Evolutionary conservation across 2,888 invertebrate genomes (phyloP), one percentile per base, ranked within the genome.

Genomic region (Hofmannophila pseudospretella): DNA sequence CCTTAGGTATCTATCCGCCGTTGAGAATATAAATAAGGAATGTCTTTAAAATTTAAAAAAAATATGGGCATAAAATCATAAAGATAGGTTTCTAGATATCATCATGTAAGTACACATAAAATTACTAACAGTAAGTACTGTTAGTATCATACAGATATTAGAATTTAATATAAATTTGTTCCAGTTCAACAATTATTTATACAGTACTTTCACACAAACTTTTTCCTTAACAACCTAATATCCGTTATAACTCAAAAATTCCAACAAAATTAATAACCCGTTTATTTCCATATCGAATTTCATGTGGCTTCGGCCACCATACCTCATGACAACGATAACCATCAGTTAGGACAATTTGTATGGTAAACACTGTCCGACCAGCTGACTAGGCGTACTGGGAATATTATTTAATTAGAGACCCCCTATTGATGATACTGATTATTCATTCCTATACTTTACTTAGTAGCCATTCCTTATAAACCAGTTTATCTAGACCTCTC

Each of bases 321-420:
- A 58, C 51, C 44, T 67, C 61, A 64, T 50, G 45, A 28, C 32
- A 32, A 45, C 48, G 41, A 66, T 67, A 52, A 63, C 55, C 58
- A 65, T 68, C 60, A 61, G 47, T 64, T 58, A 51, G 42, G 57
- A 61, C 64, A 53, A 75, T 75, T 75, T 73, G 67, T 77, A 74
- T 75, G 75, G 43, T 67, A 68, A 60, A 56, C 45, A 44, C 28
- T 27, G 34, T 32, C 14, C 14, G 13, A 30, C 31, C 34, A 40
- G 34, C 38, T 38, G 39, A 48, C 46, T 22, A 12, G 27, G 28
- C 22, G 27, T 23, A 25, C 11, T 22, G 14, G 23, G 35, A 31
- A 43, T 41, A 46, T 43, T 44, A 46, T 46, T 46, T 46, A 44
- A 46, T 46, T 46, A 42, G 27, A 30, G 29, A 34, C 42, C 46